A percentile compares a stretch with the other conserved stretches of the same genome.
These are phyloP conservation scores for Machaerirhynchus nigripectus DNA, from an alignment of 2,113 vertebrate genomes.

Conservation along the genomic window DNA sequence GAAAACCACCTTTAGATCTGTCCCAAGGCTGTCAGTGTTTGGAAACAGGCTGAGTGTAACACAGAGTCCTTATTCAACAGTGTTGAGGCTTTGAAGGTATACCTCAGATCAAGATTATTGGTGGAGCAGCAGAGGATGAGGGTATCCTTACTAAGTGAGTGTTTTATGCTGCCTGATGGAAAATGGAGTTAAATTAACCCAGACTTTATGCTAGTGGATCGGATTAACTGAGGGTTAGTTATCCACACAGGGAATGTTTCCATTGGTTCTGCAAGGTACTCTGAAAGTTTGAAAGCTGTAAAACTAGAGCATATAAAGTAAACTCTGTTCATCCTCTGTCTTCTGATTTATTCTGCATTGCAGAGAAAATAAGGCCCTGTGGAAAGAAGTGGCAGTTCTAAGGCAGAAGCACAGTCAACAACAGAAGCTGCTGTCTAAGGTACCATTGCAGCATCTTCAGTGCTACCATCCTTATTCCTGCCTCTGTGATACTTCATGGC, in stretches of 20 bases:
- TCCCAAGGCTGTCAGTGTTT: neutral
- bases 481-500: conserved; percentile 14
- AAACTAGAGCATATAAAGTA: conserved; percentile 32
- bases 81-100: neutral
- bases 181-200: neutral
- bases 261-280: conserved; percentile 28
- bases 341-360: conserved; percentile 59
- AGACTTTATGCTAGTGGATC: neutral
- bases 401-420: conserved; percentile 71
- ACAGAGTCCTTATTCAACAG: neutral
- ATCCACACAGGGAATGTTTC: neutral
- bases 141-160: neutral
- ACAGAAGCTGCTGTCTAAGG: conserved; percentile 74
- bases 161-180: neutral
- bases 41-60: neutral
- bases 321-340: conserved; percentile 53
- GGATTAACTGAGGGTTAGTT: neutral
- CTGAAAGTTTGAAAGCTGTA: conserved; percentile 42
- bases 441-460: conserved; percentile 57
- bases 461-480: conserved; percentile 39
- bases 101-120: neutral
- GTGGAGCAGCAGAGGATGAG: neutral
- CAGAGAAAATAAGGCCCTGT: conserved; percentile 70
- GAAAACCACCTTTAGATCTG: neutral
- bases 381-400: conserved; percentile 68